A percentile compares a stretch with the other conserved stretches of the same genome.
Conservation (phyloP, 2,113 vertebrate genomes). For the Pteronura brasiliensis region DNA sequence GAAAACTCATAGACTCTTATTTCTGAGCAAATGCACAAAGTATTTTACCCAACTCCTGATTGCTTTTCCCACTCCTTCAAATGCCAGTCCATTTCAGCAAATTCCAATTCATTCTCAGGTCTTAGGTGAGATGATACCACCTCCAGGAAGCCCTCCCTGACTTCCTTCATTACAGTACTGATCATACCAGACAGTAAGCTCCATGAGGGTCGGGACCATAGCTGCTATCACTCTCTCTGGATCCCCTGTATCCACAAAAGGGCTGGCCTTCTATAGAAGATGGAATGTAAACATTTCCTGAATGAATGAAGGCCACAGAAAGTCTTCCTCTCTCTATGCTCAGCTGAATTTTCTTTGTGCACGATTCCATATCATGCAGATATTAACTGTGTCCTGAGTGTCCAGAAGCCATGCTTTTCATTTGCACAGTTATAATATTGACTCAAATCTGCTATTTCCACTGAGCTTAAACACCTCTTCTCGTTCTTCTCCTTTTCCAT, state of each 20-base stretch:
- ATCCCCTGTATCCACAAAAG: not conserved
- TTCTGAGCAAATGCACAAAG: not conserved
- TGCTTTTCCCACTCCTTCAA: not conserved
- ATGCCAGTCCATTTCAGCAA: not conserved
- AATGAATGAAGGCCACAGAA: not conserved
- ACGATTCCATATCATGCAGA: not conserved
- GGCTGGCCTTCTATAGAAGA: not conserved
- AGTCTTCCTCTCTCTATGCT: rapidly evolving
- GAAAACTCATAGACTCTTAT: not conserved
- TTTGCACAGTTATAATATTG: not conserved
- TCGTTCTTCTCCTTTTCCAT: not conserved
- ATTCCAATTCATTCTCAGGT: not conserved
- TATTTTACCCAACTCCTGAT: not conserved
- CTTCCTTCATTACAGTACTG: not conserved
- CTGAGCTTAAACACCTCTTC: not conserved
- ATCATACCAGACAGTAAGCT: not conserved
- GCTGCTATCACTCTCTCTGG: not conserved
- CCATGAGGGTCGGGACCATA: not conserved
- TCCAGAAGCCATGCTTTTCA: not conserved
- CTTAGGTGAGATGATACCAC: not conserved
- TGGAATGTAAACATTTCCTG: not conserved
- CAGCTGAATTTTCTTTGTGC: not conserved
- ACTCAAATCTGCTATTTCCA: not conserved
- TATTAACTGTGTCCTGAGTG: not conserved
- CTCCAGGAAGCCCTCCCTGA: not conserved